Conservation (phyloP, 2,888 invertebrate genomes). For the Cataglyphis albicans region DNA sequence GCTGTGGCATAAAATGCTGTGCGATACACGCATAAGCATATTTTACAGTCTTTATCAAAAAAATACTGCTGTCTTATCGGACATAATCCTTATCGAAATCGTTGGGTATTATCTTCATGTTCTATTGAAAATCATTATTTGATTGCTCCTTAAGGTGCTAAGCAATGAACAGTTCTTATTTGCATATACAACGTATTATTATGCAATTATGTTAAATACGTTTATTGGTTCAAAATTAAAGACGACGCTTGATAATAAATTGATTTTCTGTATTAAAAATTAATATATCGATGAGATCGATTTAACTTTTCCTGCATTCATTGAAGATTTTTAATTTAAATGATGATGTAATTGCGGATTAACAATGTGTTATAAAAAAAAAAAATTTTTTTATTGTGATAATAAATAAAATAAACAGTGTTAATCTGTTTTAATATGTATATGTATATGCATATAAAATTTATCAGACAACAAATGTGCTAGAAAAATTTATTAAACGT, state of each 20-base stretch:
- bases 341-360: not conserved
- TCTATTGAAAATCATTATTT: conserved; percentile 29
- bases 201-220: conserved; percentile 54
- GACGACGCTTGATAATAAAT: not conserved
- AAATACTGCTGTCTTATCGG: conserved; percentile 56
- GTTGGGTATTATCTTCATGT: conserved; percentile 8
- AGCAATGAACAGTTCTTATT: conserved; percentile 54
- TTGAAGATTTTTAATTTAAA: not conserved
- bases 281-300: not conserved
- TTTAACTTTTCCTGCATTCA: not conserved
- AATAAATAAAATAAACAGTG: not conserved
- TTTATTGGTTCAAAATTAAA: conserved; percentile 64
- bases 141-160: conserved; percentile 12
- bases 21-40: conserved; percentile 53
- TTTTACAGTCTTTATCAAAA: conserved; percentile 68
- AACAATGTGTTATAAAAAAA: not conserved
- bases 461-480: not conserved
- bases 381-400: not conserved
- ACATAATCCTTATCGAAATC: conserved; percentile 55
- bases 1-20: conserved; percentile 32
- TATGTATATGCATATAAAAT: not conserved
- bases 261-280: not conserved
- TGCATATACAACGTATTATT: conserved; percentile 55
- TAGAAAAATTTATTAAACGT: not conserved
- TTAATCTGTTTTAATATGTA: not conserved